Evolutionary conservation across 1,140 invertebrate genomes (phyloP), one percentile per base, ranked within the genome.

Genomic region (Drosophila sturtevanti): DNA sequence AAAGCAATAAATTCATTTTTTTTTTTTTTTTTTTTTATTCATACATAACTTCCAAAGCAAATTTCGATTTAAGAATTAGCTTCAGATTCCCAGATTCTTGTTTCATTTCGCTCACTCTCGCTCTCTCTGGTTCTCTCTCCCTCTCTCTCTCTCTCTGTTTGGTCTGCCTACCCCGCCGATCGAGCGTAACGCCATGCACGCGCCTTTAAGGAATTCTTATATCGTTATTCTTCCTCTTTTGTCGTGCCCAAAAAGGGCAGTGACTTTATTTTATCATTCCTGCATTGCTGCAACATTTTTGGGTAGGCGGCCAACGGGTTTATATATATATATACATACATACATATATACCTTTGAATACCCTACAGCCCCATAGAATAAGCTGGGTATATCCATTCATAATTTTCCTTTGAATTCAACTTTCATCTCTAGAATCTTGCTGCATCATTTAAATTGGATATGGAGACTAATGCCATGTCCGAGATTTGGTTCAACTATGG

Each of bases 221-320:
- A 24, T 73, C 72, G 73, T 73, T 70, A 31, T 63, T 68, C n/a
- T 73, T 65, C 34, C 63, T 38, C 35, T 66, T 65, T 67, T 51
- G 60, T 74, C 69, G 73, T 69, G 71, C 78, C 71, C 75, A 85
- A 86, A 86, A 86, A 87, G 70, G 82, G 70, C 78, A 81, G 65
- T 65, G n/a, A 72, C 75, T 69, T 71, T 48, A 67, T 44, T 12
- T 58, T 52, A 48, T 48, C 41, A 55, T 67, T 37, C 24, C 63
- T 38, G 65, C 48, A n/a, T n/a, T 41, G 7, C 11, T 52, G 24
- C 22, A 16, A 61, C 59, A 22, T 14, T 63, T 77, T 76, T 16
- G 31, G 72, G 73, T 74, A 75, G 71, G 72, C 71, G 58, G 35
- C 59, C 69, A 72, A 72, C 58, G 58, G 35, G 58, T 73, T 68